Conservation (phyloP, 2,797 vertebrate species). For the Hoplostethus mediterraneus region DNA sequence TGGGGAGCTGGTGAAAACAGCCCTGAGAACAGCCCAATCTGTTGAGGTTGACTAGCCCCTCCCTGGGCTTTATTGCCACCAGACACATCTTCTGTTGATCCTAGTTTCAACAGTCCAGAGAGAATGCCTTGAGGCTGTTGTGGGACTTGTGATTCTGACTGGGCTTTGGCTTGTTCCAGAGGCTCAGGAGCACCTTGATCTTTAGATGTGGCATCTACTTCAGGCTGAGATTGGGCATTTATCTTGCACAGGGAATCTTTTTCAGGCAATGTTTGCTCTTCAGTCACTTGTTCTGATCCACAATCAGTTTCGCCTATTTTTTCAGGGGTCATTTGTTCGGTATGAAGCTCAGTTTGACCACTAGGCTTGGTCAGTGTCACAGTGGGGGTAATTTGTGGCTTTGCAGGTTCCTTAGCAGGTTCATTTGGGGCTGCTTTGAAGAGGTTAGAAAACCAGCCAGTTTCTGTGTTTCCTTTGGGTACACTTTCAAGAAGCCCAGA, state of each 20-base stretch:
- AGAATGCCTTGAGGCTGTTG: constrained; percentile 72
- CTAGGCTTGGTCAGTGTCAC: constrained; percentile 69
- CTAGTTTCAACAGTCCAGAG: constrained; percentile 74
- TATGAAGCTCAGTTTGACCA: constrained; percentile 54
- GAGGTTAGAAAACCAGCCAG: constrained; percentile 88
- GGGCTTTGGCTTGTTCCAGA: constrained; percentile 36
- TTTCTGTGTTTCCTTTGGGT: constrained; percentile 83
- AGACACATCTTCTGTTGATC: constrained; percentile 60
- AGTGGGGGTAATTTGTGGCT: constrained; percentile 59
- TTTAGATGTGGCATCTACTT: constrained; percentile 39
- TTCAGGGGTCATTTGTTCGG: constrained; percentile 46
- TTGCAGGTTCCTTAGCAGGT: constrained; percentile 56
- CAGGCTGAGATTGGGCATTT: constrained; percentile 31
- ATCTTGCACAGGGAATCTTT: constrained; percentile 32
- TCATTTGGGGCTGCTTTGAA: constrained; percentile 81
- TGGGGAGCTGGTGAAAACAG: constrained; percentile 76
- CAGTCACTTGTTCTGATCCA: constrained; percentile 34
- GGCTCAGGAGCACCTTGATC: constrained; percentile 33
- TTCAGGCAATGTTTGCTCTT: constrained; percentile 35
- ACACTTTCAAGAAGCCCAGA: constrained; percentile 78
- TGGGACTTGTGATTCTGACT: constrained; percentile 49
- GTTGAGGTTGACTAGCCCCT: constrained; percentile 69
- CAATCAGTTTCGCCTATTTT: constrained; percentile 9
- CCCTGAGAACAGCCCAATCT: constrained; percentile 79
- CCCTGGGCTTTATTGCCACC: constrained; percentile 62